Evolutionary conservation across 2,888 invertebrate species (phyloP).

Genomic region (Hymenopus coronatus): DNA sequence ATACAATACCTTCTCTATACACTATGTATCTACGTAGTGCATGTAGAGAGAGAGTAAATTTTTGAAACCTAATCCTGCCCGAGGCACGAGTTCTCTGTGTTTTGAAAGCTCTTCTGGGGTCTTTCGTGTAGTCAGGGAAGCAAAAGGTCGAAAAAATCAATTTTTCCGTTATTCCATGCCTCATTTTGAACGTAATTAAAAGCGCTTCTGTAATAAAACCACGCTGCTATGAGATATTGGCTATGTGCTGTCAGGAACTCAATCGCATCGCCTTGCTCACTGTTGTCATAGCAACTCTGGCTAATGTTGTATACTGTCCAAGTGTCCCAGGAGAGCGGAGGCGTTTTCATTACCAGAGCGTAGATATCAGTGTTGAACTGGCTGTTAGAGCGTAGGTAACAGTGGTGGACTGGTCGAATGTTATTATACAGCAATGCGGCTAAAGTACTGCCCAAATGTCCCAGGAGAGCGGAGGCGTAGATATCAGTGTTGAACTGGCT

Average conservation of each 20-base stretch:
- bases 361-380: too few species aligned
- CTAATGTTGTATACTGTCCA: neutral
- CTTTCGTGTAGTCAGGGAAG: neutral
- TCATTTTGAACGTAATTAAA: neutral
- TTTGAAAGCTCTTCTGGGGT: neutral
- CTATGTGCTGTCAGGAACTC: neutral
- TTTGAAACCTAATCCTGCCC: neutral
- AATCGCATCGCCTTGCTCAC: neutral
- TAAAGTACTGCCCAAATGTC: too few species aligned
- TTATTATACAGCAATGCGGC: too few species aligned
- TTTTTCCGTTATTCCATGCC: neutral
- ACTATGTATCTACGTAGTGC: too few species aligned
- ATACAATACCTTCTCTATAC: too few species aligned
- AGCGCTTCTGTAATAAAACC: neutral
- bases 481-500: too few species aligned
- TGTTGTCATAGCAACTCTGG: neutral
- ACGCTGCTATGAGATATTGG: neutral
- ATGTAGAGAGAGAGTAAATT: too few species aligned
- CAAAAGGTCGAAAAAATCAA: neutral
- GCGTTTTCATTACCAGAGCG: neutral
- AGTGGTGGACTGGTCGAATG: too few species aligned
- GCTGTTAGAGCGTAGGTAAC: too few species aligned
- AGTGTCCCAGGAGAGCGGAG: neutral
- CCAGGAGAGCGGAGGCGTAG: too few species aligned
- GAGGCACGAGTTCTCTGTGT: neutral